Evolutionary conservation across 2,113 vertebrate species (phyloP).

Genomic region (Capreolus pygargus): DNA sequence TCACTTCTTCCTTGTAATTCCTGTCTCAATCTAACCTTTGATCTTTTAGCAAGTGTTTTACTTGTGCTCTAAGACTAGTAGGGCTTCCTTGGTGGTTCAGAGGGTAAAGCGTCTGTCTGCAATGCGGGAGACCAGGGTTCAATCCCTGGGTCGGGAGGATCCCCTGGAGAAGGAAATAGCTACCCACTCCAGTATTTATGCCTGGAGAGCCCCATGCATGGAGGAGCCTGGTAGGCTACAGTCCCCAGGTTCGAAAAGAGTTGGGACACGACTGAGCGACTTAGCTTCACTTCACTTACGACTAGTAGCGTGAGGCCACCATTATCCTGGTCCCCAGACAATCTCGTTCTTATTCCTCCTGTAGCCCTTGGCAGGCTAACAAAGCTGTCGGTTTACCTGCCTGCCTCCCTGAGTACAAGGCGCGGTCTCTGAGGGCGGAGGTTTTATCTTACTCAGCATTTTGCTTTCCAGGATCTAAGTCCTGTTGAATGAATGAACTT

Average conservation of each 20-base stretch:
- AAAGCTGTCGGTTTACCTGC: not conserved
- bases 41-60: not conserved
- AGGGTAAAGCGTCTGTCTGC: not conserved
- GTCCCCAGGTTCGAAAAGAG: not conserved
- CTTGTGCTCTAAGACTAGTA: not conserved
- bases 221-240: not conserved
- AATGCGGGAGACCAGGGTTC: not conserved
- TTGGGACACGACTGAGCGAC: rapidly evolving
- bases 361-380: not conserved
- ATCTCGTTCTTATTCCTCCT: not conserved
- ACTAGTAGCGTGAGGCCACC: not conserved
- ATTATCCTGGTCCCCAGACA: not conserved
- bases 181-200: not conserved
- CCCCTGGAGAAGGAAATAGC: not conserved
- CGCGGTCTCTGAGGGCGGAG: not conserved
- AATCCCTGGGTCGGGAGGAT: not conserved
- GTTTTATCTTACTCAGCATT: not conserved
- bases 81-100: not conserved
- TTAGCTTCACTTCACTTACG: not conserved
- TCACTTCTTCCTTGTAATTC: not conserved
- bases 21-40: not conserved
- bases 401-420: not conserved
- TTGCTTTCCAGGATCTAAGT: not conserved
- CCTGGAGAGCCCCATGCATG: not conserved
- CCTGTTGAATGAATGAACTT: not conserved